phyloP scores from a whole-genome alignment of 2,888 invertebrate genomes.

The Chalcosyrphus nemorum region DNA sequence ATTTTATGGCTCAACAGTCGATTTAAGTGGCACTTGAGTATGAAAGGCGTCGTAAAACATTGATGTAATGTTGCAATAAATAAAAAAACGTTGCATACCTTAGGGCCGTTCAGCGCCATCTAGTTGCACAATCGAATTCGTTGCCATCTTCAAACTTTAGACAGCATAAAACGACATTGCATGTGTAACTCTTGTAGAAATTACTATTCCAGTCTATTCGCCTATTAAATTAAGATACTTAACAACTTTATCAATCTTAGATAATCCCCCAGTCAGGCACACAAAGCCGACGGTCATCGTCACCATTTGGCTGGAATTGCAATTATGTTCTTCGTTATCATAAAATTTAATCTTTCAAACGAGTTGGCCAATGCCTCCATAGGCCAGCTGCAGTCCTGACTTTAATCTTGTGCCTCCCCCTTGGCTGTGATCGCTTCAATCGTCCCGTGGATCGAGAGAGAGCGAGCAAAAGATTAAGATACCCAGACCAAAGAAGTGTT shows the following conservation, averaged over 20 bases:
- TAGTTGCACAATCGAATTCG: too few relatives aligned
- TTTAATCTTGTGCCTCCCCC: conserved; percentile 36
- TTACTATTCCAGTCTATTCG: neutral
- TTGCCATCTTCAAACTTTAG: too few relatives aligned
- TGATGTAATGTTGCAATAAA: too few relatives aligned
- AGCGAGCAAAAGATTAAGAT: conserved; percentile 16
- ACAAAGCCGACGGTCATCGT: conserved; percentile 38
- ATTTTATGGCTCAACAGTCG: neutral
- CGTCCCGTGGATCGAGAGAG: too few relatives aligned
- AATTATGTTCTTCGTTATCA: conserved; percentile 65
- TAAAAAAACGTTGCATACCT: too few relatives aligned
- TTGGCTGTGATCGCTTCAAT: too few relatives aligned
- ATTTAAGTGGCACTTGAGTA: neutral
- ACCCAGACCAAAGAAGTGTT: conserved; percentile 43
- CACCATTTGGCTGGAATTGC: conserved; percentile 52
- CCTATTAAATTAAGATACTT: conserved; percentile 61
- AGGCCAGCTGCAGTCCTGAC: conserved; percentile 55
- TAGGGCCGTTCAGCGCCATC: too few relatives aligned
- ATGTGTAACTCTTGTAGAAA: neutral
- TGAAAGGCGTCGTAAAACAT: too few relatives aligned
- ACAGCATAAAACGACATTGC: neutral
- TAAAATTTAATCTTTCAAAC: conserved; percentile 68
- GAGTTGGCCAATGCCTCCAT: conserved; percentile 59
- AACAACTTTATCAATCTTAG: conserved; percentile 63
- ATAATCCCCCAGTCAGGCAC: conserved; percentile 40